A percentile compares a stretch with the other conserved stretches of the same genome.
These are phyloP conservation scores for Sarcoramphus papa DNA, from an alignment of 2,797 vertebrate genomes.

Conservation along the genomic window DNA sequence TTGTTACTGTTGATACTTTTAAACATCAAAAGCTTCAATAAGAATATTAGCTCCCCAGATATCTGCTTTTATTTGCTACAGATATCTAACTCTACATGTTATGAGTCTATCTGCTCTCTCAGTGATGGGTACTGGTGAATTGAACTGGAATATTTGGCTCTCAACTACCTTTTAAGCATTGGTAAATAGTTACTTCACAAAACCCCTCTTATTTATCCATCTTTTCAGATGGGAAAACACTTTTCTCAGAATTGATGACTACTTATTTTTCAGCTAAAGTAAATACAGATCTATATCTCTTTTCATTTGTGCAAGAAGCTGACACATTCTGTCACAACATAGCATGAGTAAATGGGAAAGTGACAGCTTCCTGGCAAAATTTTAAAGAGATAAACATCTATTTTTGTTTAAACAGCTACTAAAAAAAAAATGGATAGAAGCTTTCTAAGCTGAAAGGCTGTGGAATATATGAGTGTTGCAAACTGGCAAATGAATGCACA, in stretches of 20 bases:
- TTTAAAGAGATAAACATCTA: slow-evolving; percentile 83
- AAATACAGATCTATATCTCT: slow-evolving; percentile 79
- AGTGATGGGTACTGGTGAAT: slow-evolving; percentile 18
- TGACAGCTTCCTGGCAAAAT: slow-evolving; percentile 80
- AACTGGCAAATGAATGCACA: slow-evolving; percentile 53
- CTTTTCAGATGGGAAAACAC: slow-evolving; percentile 70
- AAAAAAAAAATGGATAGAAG: slow-evolving; percentile 53
- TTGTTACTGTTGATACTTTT: neutral
- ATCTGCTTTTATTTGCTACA: neutral
- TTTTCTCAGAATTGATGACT: slow-evolving; percentile 77
- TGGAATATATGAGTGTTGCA: slow-evolving; percentile 51
- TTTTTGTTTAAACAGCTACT: slow-evolving; percentile 79
- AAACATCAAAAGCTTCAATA: neutral
- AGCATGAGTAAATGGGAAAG: slow-evolving; percentile 75
- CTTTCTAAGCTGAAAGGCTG: slow-evolving; percentile 64
- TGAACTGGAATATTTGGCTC: slow-evolving; percentile 46
- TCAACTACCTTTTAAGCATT: slow-evolving; percentile 49
- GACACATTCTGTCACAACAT: slow-evolving; percentile 83
- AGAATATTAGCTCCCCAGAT: neutral
- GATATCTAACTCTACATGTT: neutral
- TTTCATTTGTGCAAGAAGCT: slow-evolving; percentile 77
- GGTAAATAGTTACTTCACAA: slow-evolving; percentile 63
- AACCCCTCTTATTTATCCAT: slow-evolving; percentile 70
- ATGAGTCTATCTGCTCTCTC: neutral
- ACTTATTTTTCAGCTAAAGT: slow-evolving; percentile 79